Conservation (phyloP, 2,113 vertebrate genomes). For the Gymnarchus niloticus region DNA sequence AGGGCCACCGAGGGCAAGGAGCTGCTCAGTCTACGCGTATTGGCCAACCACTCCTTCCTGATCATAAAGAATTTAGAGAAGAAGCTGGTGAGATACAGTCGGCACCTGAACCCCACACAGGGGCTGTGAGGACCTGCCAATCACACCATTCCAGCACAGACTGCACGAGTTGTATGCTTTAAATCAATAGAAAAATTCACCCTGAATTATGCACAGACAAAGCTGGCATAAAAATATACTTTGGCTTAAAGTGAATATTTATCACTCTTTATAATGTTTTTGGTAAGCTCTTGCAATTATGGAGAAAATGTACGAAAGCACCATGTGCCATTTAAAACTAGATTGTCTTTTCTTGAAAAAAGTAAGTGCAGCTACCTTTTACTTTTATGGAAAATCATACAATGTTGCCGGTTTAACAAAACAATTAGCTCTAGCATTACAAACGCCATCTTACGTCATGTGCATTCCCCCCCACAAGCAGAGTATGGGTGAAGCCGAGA, state of each 20-base stretch:
- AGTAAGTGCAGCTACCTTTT: too few relatives aligned
- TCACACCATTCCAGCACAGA: background rate
- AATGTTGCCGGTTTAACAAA: background rate
- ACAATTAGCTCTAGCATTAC: background rate
- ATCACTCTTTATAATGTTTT: background rate
- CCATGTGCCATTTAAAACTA: too few relatives aligned
- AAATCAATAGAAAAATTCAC: background rate
- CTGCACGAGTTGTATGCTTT: background rate
- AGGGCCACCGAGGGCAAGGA: conserved; percentile 42
- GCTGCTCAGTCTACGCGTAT: conserved; percentile 39
- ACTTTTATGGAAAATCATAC: background rate
- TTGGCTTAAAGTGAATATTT: background rate
- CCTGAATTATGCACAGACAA: background rate
- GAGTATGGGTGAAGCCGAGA: background rate
- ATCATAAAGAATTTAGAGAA: background rate
- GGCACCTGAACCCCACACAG: background rate
- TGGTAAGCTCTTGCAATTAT: background rate
- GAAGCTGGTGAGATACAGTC: conserved; percentile 43
- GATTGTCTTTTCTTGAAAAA: too few relatives aligned
- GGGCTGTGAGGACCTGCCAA: background rate
- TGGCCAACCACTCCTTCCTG: conserved; percentile 35
- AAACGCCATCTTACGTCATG: background rate
- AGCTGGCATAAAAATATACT: background rate
- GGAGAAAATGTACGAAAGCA: too few relatives aligned
- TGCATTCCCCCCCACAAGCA: background rate